These are phyloP conservation scores for Eustalomyia histrio DNA, from an alignment of 2,888 invertebrate species.

Conservation along the genomic window DNA sequence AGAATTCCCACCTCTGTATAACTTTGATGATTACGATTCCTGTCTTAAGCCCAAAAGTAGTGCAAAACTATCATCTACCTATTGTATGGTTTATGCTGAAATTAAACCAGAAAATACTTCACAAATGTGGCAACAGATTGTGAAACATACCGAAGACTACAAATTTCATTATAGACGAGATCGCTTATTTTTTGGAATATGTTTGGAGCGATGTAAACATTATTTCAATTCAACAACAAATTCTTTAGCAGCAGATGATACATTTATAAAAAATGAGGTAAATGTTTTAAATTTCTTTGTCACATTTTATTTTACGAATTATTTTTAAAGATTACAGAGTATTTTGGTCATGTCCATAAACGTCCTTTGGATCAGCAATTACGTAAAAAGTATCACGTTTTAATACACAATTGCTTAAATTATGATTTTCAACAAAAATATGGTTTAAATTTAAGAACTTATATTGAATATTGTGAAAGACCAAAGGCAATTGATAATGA, in stretches of 20 bases:
- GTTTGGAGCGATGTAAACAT: constrained; percentile 71
- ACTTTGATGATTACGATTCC: constrained; percentile 75
- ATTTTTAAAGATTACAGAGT: constrained; percentile 68
- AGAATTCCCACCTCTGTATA: constrained; percentile 72
- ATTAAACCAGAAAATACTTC: constrained; percentile 71
- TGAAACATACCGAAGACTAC: constrained; percentile 68
- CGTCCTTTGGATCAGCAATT: constrained; percentile 66
- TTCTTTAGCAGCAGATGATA: neutral
- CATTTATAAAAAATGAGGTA: constrained; percentile 55
- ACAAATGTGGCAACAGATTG: constrained; percentile 72
- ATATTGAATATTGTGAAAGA: constrained; percentile 74
- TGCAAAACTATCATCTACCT: constrained; percentile 50
- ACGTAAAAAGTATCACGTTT: constrained; percentile 68
- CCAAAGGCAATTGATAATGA: constrained; percentile 38
- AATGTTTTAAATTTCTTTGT: neutral
- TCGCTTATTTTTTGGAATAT: constrained; percentile 73
- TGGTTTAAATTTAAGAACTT: constrained; percentile 69
- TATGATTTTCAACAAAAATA: constrained; percentile 67
- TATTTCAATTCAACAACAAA: constrained; percentile 36
- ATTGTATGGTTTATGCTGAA: constrained; percentile 74
- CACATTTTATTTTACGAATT: neutral
- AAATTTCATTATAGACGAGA: constrained; percentile 73
- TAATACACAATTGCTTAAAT: constrained; percentile 74
- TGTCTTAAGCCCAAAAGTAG: constrained; percentile 73
- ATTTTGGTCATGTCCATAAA: constrained; percentile 70